Evolutionary conservation across 2,113 vertebrate genomes (phyloP).

Genomic region (Rhodinocichla rosea): DNA sequence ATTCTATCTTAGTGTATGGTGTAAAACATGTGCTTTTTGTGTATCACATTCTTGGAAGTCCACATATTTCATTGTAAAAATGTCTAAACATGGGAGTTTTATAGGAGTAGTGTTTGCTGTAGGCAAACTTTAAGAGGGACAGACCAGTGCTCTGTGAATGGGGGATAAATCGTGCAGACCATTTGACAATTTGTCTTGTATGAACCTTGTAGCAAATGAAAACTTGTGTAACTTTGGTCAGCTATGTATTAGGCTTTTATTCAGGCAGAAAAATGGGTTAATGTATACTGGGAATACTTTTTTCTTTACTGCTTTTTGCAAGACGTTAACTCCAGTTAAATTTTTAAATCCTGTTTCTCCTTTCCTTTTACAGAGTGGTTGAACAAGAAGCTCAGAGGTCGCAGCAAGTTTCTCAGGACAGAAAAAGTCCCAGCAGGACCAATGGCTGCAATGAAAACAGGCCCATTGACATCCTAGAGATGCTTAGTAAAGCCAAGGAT

Average conservation of each 20-base stretch:
- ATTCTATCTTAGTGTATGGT: background rate
- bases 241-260: background rate
- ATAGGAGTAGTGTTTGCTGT: background rate
- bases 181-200: background rate
- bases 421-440: slow-evolving; percentile 74
- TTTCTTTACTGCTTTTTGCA: background rate
- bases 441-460: slow-evolving; percentile 82
- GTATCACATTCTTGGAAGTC: background rate
- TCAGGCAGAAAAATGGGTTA: background rate
- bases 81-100: background rate
- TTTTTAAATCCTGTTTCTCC: background rate
- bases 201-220: background rate
- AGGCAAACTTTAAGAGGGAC: background rate
- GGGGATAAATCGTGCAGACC: background rate
- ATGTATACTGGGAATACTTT: background rate
- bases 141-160: background rate
- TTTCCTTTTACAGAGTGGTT: slow-evolving; percentile 80
- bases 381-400: slow-evolving; percentile 86
- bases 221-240: background rate
- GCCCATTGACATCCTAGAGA: slow-evolving; percentile 91
- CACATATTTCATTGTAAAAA: background rate
- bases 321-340: background rate
- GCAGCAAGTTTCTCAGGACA: slow-evolving; percentile 77
- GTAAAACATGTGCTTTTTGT: background rate
- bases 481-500: slow-evolving; percentile 96